Conservation (phyloP, 2,797 vertebrate genomes). For the Erethizon dorsatum region DNA sequence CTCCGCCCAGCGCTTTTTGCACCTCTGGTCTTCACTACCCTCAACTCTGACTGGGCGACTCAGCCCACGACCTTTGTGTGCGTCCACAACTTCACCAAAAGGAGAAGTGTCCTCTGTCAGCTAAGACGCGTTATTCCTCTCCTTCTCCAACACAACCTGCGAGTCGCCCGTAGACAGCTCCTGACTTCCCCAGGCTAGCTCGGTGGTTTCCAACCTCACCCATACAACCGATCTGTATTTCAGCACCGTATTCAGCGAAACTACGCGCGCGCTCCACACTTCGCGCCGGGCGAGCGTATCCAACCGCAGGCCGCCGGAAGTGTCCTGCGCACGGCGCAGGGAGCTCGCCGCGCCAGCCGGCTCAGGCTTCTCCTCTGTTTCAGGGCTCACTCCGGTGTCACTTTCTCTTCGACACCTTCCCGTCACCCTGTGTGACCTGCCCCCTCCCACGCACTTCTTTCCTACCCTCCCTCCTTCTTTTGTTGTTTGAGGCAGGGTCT, state of each 20-base stretch:
- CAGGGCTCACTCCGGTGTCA: neutral
- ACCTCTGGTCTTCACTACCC: neutral
- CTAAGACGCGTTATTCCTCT: neutral
- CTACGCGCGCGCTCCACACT: neutral
- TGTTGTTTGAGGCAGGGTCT: neutral
- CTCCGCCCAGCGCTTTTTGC: neutral
- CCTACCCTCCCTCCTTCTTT: neutral
- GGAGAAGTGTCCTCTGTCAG: conserved; percentile 36
- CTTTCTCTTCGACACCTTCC: neutral
- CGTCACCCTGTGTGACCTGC: neutral
- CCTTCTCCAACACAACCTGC: neutral
- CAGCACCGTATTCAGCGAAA: neutral
- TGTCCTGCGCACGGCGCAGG: neutral
- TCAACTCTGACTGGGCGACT: neutral
- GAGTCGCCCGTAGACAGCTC: neutral
- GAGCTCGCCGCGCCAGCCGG: too few species aligned
- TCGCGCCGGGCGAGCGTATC: neutral
- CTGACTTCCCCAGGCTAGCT: neutral
- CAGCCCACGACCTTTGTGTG: neutral
- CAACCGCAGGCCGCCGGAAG: neutral
- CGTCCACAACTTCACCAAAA: conserved; percentile 20
- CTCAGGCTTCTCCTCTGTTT: neutral
- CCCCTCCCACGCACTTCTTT: neutral
- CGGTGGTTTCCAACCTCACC: neutral
- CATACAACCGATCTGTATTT: neutral